Evolutionary conservation across 2,888 invertebrate species (phyloP), one percentile per base, ranked within the genome.

Genomic region (Volucella inflata): DNA sequence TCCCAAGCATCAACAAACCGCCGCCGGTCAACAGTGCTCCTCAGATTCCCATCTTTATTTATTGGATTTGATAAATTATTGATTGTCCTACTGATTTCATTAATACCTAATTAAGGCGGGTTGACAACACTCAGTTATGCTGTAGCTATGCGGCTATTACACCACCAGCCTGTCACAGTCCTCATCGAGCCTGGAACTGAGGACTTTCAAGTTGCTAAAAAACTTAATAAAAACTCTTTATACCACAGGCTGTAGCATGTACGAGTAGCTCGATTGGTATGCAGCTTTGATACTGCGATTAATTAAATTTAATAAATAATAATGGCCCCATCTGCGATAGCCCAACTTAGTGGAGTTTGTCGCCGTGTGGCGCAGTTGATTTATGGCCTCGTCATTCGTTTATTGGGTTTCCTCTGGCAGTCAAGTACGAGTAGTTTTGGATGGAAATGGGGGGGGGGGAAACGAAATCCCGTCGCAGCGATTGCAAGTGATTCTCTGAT

Each of bases 31-130:
- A 60, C 50, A 48, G 36, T 44, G 68, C 30, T 51, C 67, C 62
- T 67, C 50, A 60, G 75, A 75, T 80, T 77, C 74, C 64, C 81
- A 81, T 81, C 81, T 82, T 87, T 87, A 87, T 87, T 87, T 87
- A 87, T 87, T 87, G 85, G 81, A 81, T 87, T 87, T 81, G 85
- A 87, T 87, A 87, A 87, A 87, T 87, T 87, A 87, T 87, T 87
- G 85, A 87, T 87, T 87, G 85, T 77, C 81, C 72, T 87, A 51
- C 85, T 87, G 87, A 87, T 87, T 87, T 87, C 87, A 87, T 87
- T 82, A 87, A 87, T 87, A 87, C 81, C 87, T 87, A 87, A 87
- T 87, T 87, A 87, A 87, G 87, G 87, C 77, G 81, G 87, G 72
- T 70, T 55, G 74, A 87, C 87, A 87, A 82, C 87, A 87, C 71